Evolutionary conservation across 92 coral and sea anemone species (phyloP).

Genomic region (Actinostola sp.): DNA sequence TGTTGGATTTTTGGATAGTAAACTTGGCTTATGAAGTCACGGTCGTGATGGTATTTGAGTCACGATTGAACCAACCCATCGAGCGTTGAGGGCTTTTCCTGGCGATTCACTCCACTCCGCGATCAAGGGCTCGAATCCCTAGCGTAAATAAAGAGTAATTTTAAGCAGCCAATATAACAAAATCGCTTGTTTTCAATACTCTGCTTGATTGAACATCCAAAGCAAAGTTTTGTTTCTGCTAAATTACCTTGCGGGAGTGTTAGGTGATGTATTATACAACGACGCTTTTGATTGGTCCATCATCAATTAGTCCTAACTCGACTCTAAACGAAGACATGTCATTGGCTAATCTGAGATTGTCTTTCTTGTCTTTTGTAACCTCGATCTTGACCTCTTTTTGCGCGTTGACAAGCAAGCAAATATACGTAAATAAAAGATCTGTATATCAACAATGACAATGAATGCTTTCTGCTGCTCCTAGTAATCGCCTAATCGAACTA

Average conservation of each 20-base stretch:
- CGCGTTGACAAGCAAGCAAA: conserved; percentile 19
- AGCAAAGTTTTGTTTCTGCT: conserved; percentile 11
- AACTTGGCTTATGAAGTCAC: conserved; percentile 31
- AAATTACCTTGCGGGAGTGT: conserved; percentile 50
- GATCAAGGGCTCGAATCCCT: neutral
- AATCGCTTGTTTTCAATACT: conserved; percentile 27
- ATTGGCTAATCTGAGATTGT: conserved; percentile 23
- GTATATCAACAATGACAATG: conserved; percentile 20
- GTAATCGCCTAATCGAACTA: neutral
- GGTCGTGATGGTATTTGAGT: conserved; percentile 21
- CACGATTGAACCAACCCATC: conserved; percentile 20
- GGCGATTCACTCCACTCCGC: neutral
- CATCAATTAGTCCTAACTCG: neutral
- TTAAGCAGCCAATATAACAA: conserved; percentile 17
- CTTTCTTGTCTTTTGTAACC: conserved; percentile 14
- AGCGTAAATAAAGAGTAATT: conserved; percentile 13
- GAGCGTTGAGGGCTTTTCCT: conserved; percentile 6
- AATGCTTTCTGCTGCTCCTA: neutral
- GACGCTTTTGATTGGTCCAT: conserved; percentile 36
- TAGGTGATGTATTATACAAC: conserved; percentile 25
- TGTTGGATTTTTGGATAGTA: conserved; percentile 3
- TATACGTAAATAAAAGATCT: conserved; percentile 16
- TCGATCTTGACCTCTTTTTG: conserved; percentile 32
- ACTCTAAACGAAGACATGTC: neutral
- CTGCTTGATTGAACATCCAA: conserved; percentile 34